Conservation (phyloP, 2,113 vertebrate genomes). For the Lepisosteus osseus region DNA sequence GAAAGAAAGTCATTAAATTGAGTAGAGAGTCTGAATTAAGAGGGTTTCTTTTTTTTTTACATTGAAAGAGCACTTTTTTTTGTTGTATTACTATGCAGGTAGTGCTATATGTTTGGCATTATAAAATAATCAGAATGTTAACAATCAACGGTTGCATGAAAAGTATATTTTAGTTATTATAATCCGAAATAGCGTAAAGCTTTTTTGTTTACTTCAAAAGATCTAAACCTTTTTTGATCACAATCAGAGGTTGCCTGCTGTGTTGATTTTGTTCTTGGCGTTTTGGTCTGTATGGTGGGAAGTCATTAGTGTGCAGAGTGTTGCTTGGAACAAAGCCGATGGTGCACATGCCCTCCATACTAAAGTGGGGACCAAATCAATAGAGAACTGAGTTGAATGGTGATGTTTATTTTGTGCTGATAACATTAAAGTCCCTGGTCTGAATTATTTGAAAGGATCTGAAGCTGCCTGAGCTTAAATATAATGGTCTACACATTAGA, state of each 20-base stretch:
- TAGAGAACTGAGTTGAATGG: slow-evolving; percentile 27
- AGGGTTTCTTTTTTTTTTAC: too few species aligned
- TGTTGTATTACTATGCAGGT: too few species aligned
- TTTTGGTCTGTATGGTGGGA: slow-evolving; percentile 8
- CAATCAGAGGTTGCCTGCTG: slow-evolving; percentile 23
- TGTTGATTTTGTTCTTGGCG: neutral
- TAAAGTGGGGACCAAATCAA: slow-evolving; percentile 28
- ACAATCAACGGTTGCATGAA: neutral
- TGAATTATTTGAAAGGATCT: slow-evolving; percentile 38
- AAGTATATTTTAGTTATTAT: neutral
- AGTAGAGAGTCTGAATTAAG: too few species aligned
- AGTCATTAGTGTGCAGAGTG: slow-evolving; percentile 30
- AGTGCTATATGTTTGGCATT: neutral
- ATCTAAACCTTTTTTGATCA: slow-evolving; percentile 13
- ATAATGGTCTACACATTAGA: too few species aligned
- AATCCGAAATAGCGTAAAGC: neutral
- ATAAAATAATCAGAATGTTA: neutral
- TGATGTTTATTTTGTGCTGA: slow-evolving; percentile 31
- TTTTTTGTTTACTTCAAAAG: slow-evolving; percentile 10
- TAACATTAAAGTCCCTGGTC: slow-evolving; percentile 33
- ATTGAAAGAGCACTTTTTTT: too few species aligned
- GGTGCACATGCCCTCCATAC: slow-evolving; percentile 23
- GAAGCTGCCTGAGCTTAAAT: slow-evolving; percentile 4
- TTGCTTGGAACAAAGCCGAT: slow-evolving; percentile 10
- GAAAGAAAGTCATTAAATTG: too few species aligned